Conservation (phyloP, 2,888 invertebrate genomes). For the Galerucella calmariensis region DNA sequence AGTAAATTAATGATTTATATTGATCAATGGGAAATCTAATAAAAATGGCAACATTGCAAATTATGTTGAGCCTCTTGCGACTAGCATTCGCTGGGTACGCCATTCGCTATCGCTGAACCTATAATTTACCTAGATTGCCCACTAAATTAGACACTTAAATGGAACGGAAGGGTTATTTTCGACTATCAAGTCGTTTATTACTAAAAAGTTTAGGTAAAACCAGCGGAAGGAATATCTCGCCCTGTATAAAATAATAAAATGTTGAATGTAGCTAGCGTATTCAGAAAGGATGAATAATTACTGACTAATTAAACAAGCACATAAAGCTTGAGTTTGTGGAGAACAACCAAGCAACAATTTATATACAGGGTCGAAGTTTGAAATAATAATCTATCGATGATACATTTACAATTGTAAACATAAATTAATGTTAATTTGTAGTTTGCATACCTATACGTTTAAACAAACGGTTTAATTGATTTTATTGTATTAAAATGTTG, state of each 20-base stretch:
- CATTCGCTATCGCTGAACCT: conserved; percentile 32
- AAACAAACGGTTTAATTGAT: no score
- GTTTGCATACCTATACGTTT: no score
- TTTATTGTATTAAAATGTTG: no score
- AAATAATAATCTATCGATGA: no score
- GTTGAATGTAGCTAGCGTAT: neutral
- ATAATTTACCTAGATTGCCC: conserved; percentile 38
- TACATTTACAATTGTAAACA: no score
- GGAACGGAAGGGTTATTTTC: conserved; percentile 35
- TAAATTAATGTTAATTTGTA: neutral
- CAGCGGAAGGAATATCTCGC: conserved; percentile 10
- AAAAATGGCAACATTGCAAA: neutral
- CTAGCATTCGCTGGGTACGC: conserved; percentile 13
- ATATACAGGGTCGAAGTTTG: neutral
- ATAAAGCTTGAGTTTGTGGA: neutral
- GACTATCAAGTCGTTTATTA: conserved; percentile 10
- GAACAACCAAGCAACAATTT: neutral
- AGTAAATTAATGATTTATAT: neutral
- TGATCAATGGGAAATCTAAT: neutral
- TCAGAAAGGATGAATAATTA: neutral
- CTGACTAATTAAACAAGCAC: neutral
- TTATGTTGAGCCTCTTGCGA: neutral
- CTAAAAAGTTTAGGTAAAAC: conserved; percentile 9
- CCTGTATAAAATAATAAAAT: conserved; percentile 7
- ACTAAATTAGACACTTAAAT: conserved; percentile 37